These are phyloP conservation scores for Drepana falcataria DNA, from an alignment of 2,888 invertebrate species.

Conservation along the genomic window DNA sequence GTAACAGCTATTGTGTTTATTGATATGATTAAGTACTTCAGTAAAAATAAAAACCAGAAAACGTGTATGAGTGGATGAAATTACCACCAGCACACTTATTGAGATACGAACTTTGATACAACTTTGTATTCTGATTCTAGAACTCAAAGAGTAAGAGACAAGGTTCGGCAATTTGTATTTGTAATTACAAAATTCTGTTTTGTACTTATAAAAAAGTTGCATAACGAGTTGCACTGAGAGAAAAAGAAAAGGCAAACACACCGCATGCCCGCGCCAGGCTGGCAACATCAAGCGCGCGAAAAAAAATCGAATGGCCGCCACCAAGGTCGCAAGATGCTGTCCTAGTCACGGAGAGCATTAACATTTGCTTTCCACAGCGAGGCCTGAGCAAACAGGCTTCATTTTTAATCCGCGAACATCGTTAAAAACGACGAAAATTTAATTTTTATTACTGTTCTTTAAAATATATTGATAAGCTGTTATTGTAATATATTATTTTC, in stretches of 20 bases:
- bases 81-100: too few species aligned
- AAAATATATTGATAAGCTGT: constrained; percentile 8
- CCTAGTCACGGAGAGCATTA: constrained; percentile 74
- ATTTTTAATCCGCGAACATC: constrained; percentile 35
- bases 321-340: constrained; percentile 76
- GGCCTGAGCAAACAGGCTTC: constrained; percentile 42
- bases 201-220: constrained; percentile 41
- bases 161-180: neutral
- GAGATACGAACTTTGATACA: too few species aligned
- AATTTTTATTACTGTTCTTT: constrained; percentile 6
- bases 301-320: constrained; percentile 70
- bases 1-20: too few species aligned
- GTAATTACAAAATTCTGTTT: constrained; percentile 5
- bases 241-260: constrained; percentile 58
- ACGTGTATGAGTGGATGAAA: too few species aligned
- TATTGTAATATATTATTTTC: too few species aligned
- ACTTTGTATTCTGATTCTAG: too few species aligned
- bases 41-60: too few species aligned
- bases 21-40: too few species aligned
- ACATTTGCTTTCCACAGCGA: constrained; percentile 61
- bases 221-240: constrained; percentile 57
- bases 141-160: neutral
- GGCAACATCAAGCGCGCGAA: constrained; percentile 74
- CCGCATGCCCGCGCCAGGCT: constrained; percentile 57
- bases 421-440: constrained; percentile 5